Base-by-base conservation (phyloP, 2,113 vertebrate species). In the Nothocercus julius region DNA sequence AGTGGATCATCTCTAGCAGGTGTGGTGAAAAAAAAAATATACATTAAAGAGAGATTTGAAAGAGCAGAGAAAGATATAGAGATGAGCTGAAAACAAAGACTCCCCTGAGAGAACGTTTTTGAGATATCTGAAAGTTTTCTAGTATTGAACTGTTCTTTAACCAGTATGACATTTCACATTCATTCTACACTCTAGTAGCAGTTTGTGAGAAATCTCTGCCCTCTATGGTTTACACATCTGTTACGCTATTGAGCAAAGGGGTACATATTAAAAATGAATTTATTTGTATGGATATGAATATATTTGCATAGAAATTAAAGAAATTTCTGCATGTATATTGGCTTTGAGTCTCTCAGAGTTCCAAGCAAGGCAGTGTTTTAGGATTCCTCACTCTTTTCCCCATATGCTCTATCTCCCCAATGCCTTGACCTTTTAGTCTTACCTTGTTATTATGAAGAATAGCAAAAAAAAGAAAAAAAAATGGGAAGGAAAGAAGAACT, bases 371-470 rank as follows among this genome's bases (percentile, higher is more conserved):
- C 2, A 36, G 17, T 66, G 18, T 59, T 82, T 90, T 75, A 86
- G 25, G 19, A 87, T 51, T 85, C 49, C 21, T 88, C 2, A 42
- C 9, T 40, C 21, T 75, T 5, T 3, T 89, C 80, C 74, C 4
- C 7, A 25, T 0, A 0, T 0, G 1, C 0, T 0, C 7, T 67
- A 2, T 54, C 45, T 67, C 56, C 38, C 62, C 67, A 74, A n/a
- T 47, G 22, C 8, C 58, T 81, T 70, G 49, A 64, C 30, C 5
- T 93, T 83, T 67, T 32, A 63, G 5, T 36, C 28, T 81, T 70
- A 67, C 6, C 5, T 86, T 68, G 70, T 28, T 30, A 30, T 25
- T 59, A 5, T 36, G 11, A 89, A 61, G 25, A 78, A 45, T 0
- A 11, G 4, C 3, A 4, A 3, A 15, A 4, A 30, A 13, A 18